Evolutionary conservation across 2,113 vertebrate genomes (phyloP).

Genomic region (Haemorhous mexicanus): DNA sequence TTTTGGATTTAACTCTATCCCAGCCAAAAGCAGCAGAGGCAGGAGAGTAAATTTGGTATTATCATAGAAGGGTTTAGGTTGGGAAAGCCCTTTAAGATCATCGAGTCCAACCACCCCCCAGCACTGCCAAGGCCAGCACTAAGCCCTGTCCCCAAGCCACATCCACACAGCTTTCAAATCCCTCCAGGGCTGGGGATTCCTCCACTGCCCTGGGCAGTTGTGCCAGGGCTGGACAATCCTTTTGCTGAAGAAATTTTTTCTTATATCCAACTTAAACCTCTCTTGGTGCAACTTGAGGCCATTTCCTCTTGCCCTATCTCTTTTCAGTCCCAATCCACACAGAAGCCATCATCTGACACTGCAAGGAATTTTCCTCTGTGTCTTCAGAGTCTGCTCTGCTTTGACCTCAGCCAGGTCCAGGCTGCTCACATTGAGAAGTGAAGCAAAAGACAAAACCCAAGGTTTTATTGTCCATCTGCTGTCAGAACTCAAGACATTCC

Average conservation of each 20-base stretch:
- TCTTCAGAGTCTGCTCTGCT: background rate
- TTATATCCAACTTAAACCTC: background rate
- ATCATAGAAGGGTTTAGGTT: background rate
- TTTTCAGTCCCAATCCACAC: background rate
- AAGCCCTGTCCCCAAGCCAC: background rate
- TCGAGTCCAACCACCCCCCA: background rate
- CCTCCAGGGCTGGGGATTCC: background rate
- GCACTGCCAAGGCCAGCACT: background rate
- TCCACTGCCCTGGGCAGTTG: background rate
- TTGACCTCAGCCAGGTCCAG: background rate
- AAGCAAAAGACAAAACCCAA: background rate
- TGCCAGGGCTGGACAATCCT: background rate
- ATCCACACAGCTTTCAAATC: background rate
- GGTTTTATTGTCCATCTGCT: background rate
- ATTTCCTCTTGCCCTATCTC: background rate
- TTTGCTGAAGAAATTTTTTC: background rate
- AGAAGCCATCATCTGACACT: background rate
- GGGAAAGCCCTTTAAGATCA: background rate
- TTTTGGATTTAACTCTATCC: background rate
- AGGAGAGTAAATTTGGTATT: background rate
- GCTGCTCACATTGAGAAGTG: background rate
- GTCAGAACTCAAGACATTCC: too few species aligned
- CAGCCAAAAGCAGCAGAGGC: background rate
- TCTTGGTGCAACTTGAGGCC: background rate
- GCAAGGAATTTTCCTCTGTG: background rate